Percentiles rank a stretch among this genome's conserved stretches.
These are phyloP conservation scores for Paramormyrops kingsleyae DNA, from an alignment of 2,113 vertebrate genomes.

Conservation along the genomic window DNA sequence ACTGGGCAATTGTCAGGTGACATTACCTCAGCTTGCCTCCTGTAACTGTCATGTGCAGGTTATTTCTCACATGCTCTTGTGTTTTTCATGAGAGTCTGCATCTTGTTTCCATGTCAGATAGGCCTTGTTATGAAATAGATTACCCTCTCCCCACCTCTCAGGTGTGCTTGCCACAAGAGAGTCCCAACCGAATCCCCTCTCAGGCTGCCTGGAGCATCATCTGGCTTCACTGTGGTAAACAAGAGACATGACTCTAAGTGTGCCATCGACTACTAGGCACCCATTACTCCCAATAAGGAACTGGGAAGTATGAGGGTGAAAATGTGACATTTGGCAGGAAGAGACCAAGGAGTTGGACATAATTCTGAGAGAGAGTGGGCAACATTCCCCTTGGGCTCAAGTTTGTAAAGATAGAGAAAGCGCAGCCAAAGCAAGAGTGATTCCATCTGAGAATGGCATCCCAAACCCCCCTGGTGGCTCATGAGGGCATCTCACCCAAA, in stretches of 20 bases:
- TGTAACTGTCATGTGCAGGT: slow-evolving; percentile 11
- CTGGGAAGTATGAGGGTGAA: background rate
- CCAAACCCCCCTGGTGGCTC: background rate
- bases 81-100: slow-evolving; percentile 9
- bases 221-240: slow-evolving; percentile 11
- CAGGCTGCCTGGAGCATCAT: background rate
- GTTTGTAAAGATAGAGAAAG: background rate
- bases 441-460: background rate
- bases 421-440: too few relatives aligned
- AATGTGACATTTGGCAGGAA: background rate
- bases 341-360: background rate
- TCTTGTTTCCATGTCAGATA: slow-evolving; percentile 26
- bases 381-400: background rate
- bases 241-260: background rate
- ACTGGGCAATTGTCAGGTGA: background rate
- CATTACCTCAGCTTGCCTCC: slow-evolving; percentile 12
- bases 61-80: slow-evolving; percentile 12
- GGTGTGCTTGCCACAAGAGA: background rate
- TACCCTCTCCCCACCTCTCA: background rate
- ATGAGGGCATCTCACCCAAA: background rate
- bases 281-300: background rate
- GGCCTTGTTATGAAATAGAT: slow-evolving; percentile 25
- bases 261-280: background rate
- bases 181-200: background rate
- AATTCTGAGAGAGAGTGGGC: background rate